A percentile compares a stretch with the other conserved stretches of the same genome.
These are phyloP conservation scores for Rutpela maculata DNA, from an alignment of 2,888 invertebrate species.

Conservation along the genomic window DNA sequence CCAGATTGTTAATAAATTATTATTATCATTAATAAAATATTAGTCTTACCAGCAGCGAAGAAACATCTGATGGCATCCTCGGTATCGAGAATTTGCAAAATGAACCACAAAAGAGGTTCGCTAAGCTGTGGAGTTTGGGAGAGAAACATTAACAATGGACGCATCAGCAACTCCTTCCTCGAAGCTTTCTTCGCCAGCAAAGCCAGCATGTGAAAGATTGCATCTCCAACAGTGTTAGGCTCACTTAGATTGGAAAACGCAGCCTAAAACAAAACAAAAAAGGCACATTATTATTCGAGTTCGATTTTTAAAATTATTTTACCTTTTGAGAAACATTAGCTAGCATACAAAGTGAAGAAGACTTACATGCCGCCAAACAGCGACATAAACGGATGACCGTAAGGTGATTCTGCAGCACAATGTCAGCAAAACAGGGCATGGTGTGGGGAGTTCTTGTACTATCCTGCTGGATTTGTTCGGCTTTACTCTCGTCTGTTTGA, in stretches of 20 bases:
- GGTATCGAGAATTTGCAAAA: constrained; percentile 86
- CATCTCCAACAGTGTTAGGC: constrained; percentile 88
- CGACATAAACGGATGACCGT: constrained; percentile 90
- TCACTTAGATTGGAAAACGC: constrained; percentile 75
- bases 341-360: constrained; percentile 82
- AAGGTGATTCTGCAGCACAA: constrained; percentile 83
- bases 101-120: constrained; percentile 90
- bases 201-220: constrained; percentile 89
- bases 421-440: constrained; percentile 85
- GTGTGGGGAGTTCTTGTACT: constrained; percentile 58
- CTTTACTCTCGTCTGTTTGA: constrained; percentile 92
- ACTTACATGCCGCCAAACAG: constrained; percentile 86
- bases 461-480: constrained; percentile 77
- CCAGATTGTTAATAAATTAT: no score
- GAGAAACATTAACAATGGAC: constrained; percentile 86
- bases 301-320: constrained; percentile 43
- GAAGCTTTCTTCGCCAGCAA: constrained; percentile 86
- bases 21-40: constrained; percentile 21
- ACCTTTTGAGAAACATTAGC: constrained; percentile 71
- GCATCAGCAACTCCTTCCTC: constrained; percentile 84
- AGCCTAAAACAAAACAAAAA: constrained; percentile 56
- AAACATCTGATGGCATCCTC: constrained; percentile 85
- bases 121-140: constrained; percentile 79
- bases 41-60: constrained; percentile 78
- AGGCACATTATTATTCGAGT: constrained; percentile 30